Conservation (phyloP, 2,888 invertebrate species). For the Linhomoeus sp. region DNA sequence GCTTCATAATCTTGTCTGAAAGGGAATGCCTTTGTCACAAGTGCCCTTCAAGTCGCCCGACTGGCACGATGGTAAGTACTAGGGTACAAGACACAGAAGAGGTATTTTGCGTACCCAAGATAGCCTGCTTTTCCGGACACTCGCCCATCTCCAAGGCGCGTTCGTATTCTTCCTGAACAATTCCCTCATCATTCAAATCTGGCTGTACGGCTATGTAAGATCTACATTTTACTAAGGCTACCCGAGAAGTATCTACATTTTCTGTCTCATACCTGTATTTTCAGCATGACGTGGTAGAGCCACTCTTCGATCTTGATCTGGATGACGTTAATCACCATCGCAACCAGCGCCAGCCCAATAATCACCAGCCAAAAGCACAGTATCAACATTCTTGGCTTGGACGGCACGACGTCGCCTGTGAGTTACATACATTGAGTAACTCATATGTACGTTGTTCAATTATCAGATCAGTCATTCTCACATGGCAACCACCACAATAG, state of each 20-base stretch:
- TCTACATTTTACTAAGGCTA: too few relatives aligned
- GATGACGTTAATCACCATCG: conserved; percentile 91
- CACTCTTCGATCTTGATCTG: conserved; percentile 37
- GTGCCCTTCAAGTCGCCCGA: too few relatives aligned
- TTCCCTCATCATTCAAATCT: conserved; percentile 30
- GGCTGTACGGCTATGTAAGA: too few relatives aligned
- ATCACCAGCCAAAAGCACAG: conserved; percentile 74
- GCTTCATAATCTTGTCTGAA: background rate
- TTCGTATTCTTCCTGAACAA: background rate
- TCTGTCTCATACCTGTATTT: conserved; percentile 16
- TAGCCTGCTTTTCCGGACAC: background rate
- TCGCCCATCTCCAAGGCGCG: conserved; percentile 5
- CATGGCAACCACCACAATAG: too few relatives aligned
- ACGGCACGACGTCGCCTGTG: conserved; percentile 32
- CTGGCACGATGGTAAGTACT: too few relatives aligned
- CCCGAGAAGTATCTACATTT: too few relatives aligned
- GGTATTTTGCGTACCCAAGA: too few relatives aligned
- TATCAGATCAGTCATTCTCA: too few relatives aligned
- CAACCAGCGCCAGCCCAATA: conserved; percentile 78
- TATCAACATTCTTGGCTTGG: conserved; percentile 69
- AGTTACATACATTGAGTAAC: conserved; percentile 6
- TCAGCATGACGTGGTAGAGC: conserved; percentile 19
- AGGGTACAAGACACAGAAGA: too few relatives aligned
- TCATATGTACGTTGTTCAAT: background rate
- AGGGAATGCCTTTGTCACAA: too few relatives aligned